Evolutionary conservation across 2,113 vertebrate species (phyloP).

Genomic region (Zosterops lateralis): DNA sequence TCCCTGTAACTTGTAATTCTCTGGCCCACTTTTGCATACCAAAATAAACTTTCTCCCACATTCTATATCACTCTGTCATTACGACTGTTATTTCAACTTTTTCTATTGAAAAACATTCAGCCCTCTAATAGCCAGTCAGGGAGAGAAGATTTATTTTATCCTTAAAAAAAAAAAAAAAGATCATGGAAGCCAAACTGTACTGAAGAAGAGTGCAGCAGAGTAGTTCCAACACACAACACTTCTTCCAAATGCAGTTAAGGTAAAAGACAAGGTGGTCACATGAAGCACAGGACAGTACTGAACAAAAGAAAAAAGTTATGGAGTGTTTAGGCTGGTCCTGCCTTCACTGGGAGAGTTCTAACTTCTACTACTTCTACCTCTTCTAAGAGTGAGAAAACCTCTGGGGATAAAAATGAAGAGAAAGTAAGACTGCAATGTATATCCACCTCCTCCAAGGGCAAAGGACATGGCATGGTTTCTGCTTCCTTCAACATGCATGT

Average conservation of each 20-base stretch:
- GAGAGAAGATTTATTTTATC: slow-evolving; percentile 19
- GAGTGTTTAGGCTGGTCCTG: background rate
- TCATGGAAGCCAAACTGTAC: background rate
- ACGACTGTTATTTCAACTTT: slow-evolving; percentile 41
- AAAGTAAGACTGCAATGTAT: background rate
- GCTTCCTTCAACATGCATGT: background rate
- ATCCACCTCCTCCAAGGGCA: no score
- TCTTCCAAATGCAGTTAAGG: background rate
- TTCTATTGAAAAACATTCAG: slow-evolving; percentile 31
- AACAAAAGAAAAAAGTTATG: background rate
- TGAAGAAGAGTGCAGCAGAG: background rate
- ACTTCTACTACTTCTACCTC: background rate
- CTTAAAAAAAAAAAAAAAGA: background rate
- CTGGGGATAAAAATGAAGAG: background rate
- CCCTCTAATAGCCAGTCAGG: slow-evolving; percentile 22
- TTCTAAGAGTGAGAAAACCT: background rate
- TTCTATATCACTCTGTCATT: slow-evolving; percentile 46
- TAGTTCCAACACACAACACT: slow-evolving; percentile 2
- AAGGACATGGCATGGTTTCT: background rate
- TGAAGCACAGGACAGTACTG: background rate
- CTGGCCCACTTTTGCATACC: slow-evolving; percentile 7
- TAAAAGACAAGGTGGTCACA: background rate
- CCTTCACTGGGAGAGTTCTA: background rate
- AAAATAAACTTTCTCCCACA: slow-evolving; percentile 57
- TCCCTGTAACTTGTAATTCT: slow-evolving; percentile 27